A percentile compares a stretch with the other conserved stretches of the same genome.
These are phyloP conservation scores for Ceratotherium simum DNA, from an alignment of 2,113 vertebrate species.

Conservation along the genomic window DNA sequence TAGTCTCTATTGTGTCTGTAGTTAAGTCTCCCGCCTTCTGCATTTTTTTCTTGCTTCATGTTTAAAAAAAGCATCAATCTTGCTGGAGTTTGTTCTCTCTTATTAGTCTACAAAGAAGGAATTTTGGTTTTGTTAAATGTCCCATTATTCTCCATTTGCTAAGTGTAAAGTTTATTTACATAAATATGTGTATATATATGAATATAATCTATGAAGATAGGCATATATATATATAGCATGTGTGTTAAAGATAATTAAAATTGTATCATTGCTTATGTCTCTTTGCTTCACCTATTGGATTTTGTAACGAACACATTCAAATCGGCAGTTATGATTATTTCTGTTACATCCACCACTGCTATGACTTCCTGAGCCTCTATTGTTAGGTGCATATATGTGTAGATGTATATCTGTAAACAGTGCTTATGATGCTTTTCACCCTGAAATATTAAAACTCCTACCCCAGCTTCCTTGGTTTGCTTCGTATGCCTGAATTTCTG, in stretches of 20 bases:
- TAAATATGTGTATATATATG: no score
- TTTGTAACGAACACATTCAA: neutral
- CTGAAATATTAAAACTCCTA: accelerated
- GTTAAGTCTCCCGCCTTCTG: no score
- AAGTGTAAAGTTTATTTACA: no score
- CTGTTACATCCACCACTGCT: no score
- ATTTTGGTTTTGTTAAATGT: neutral
- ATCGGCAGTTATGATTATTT: accelerated
- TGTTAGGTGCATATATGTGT: accelerated
- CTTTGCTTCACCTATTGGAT: neutral
- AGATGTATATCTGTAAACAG: accelerated
- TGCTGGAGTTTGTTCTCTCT: neutral
- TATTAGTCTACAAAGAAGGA: neutral
- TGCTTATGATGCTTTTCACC: neutral
- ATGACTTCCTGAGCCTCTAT: accelerated
- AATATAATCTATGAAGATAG: neutral
- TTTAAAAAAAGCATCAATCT: neutral
- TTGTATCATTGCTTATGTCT: no score
- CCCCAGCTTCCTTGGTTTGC: neutral
- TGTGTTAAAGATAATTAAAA: neutral
- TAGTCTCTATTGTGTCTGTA: neutral
- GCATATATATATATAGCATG: accelerated
- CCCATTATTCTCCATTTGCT: neutral
- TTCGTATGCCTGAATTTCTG: accelerated
- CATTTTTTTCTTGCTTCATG: neutral